Evolutionary conservation across 1,140 invertebrate genomes (phyloP).

Genomic region (Zophobas morio): DNA sequence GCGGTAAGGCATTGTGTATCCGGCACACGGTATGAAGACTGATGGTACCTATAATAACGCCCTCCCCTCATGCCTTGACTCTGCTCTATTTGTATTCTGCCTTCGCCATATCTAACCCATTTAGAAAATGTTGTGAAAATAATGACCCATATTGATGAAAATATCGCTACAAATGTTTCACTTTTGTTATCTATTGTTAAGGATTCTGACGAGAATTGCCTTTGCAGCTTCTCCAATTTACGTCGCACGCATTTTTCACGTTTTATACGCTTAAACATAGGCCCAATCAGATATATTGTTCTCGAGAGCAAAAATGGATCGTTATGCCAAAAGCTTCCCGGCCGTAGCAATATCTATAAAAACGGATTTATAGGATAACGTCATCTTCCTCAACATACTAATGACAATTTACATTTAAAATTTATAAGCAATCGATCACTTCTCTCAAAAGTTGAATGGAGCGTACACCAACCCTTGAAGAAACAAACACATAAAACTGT

Average conservation of each 20-base stretch:
- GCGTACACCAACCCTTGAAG: too few relatives aligned
- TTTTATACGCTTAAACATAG: neutral
- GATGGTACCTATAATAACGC: conserved; percentile 38
- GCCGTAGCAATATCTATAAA: neutral
- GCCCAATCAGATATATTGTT: neutral
- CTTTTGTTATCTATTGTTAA: conserved; percentile 22
- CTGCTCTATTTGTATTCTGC: conserved; percentile 34
- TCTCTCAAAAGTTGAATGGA: too few relatives aligned
- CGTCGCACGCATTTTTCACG: neutral
- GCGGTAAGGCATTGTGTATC: conserved; percentile 40
- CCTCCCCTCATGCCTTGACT: conserved; percentile 24
- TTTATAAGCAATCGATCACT: too few relatives aligned
- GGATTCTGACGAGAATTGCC: conserved; percentile 7
- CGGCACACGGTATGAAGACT: conserved; percentile 41
- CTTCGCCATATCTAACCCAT: conserved; percentile 29
- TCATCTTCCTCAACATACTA: neutral
- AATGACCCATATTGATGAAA: conserved; percentile 43
- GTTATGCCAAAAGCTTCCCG: neutral
- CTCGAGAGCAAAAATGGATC: neutral
- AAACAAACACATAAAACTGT: too few relatives aligned
- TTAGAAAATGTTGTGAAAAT: conserved; percentile 42
- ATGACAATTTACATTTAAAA: neutral
- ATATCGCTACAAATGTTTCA: conserved; percentile 40
- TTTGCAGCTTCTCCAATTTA: conserved; percentile 18
- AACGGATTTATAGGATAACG: neutral